Percentiles rank a stretch among this genome's conserved stretches.
These are phyloP conservation scores for Mandrillus leucophaeus DNA, from an alignment of 2,113 vertebrate genomes.

Conservation along the genomic window DNA sequence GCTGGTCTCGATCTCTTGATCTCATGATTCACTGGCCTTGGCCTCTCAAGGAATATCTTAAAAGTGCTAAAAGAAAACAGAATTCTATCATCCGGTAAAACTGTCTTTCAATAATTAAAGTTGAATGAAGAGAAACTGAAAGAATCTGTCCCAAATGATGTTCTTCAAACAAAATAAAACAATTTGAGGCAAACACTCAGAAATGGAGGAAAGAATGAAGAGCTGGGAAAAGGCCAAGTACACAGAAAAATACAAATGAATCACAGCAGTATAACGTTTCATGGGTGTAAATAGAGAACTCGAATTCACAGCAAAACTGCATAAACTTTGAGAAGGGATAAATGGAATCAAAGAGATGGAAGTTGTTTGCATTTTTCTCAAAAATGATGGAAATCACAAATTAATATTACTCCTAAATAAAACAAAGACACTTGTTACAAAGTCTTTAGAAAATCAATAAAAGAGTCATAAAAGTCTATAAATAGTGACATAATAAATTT, in stretches of 20 bases:
- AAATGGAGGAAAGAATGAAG: background rate
- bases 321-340: fast-evolving
- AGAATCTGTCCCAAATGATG: background rate
- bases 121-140: background rate
- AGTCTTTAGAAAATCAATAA: background rate
- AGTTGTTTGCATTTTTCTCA: background rate
- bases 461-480: background rate
- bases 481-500: background rate
- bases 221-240: background rate
- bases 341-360: fast-evolving
- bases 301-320: background rate
- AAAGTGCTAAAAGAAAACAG: background rate
- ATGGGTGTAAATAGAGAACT: background rate
- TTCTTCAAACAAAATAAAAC: background rate
- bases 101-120: background rate
- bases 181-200: background rate
- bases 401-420: background rate
- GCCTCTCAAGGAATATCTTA: too few relatives aligned
- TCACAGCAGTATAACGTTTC: background rate
- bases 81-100: background rate
- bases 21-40: too few relatives aligned
- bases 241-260: background rate
- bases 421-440: background rate
- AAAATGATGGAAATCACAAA: background rate
- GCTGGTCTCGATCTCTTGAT: too few relatives aligned